These are phyloP conservation scores for Vidua macroura DNA, from an alignment of 2,113 vertebrate genomes.

Conservation along the genomic window DNA sequence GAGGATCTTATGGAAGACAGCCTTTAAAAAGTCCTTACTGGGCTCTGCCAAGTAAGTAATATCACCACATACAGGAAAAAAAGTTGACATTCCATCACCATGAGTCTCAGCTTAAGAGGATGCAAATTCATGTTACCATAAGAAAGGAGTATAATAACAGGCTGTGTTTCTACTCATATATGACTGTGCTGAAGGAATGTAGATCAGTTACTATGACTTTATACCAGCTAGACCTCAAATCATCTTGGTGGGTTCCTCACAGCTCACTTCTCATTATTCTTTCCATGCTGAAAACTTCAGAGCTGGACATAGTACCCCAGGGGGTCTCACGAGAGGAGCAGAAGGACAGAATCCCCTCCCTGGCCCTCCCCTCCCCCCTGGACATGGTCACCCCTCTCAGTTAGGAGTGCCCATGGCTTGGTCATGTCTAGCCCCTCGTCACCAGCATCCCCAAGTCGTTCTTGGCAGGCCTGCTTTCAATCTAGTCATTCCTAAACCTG, in stretches of 20 bases:
- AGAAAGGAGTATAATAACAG: not conserved
- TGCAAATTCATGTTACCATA: not conserved
- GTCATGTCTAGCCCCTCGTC: not conserved
- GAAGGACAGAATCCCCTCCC: not conserved
- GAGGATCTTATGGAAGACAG: not conserved
- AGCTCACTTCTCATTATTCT: accelerated
- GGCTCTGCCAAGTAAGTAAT: not conserved
- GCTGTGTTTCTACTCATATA: not conserved
- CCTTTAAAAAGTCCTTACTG: not conserved
- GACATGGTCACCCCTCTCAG: accelerated
- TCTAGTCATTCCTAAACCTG: not conserved
- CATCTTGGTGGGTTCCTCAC: not conserved
- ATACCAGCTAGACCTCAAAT: not conserved
- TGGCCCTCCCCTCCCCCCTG: no score
- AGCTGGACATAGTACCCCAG: not conserved
- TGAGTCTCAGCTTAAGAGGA: not conserved
- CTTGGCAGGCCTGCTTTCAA: not conserved
- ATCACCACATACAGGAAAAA: not conserved
- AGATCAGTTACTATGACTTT: not conserved
- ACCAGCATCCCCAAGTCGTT: not conserved
- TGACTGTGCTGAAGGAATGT: not conserved
- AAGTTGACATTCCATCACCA: accelerated
- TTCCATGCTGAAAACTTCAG: not conserved
- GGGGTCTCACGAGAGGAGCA: not conserved
- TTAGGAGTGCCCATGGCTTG: no score